Percentiles rank a stretch among this genome's conserved stretches.
These are phyloP conservation scores for Drosophila neocordata DNA, from an alignment of 1,140 invertebrate species.

Conservation along the genomic window DNA sequence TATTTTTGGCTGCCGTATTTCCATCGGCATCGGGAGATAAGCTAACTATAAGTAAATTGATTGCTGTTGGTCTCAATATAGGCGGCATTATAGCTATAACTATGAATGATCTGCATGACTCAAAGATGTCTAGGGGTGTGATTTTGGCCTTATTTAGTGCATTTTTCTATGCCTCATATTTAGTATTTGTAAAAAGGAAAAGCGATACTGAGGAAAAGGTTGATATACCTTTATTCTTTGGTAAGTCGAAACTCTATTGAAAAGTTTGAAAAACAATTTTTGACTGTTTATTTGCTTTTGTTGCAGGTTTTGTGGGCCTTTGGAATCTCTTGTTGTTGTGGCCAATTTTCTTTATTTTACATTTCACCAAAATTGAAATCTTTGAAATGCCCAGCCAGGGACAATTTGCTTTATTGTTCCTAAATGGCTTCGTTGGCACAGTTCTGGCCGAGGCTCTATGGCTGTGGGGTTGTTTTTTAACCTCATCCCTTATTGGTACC, in stretches of 20 bases:
- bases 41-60: slow-evolving; percentile 91
- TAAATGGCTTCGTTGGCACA: slow-evolving; percentile 94
- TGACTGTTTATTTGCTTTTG: not conserved
- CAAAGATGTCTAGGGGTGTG: slow-evolving; percentile 88
- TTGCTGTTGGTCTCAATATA: slow-evolving; percentile 91
- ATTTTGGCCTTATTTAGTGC: slow-evolving; percentile 91
- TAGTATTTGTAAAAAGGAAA: slow-evolving; percentile 91
- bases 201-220: slow-evolving; percentile 94
- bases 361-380: slow-evolving; percentile 89
- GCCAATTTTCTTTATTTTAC: slow-evolving; percentile 93
- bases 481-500: slow-evolving; percentile 93
- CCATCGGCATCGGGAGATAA: slow-evolving; percentile 90
- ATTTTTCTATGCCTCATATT: slow-evolving; percentile 92
- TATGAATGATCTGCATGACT: slow-evolving; percentile 87
- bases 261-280: not conserved
- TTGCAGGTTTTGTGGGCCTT: slow-evolving; percentile 92
- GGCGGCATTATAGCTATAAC: slow-evolving; percentile 90
- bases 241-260: slow-evolving; percentile 82
- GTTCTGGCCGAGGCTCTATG: slow-evolving; percentile 93
- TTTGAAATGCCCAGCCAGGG: slow-evolving; percentile 92
- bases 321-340: slow-evolving; percentile 92
- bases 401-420: slow-evolving; percentile 90
- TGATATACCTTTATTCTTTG: slow-evolving; percentile 95
- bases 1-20: slow-evolving; percentile 91
- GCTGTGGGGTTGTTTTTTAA: slow-evolving; percentile 95